phyloP scores from a whole-genome alignment of 2,113 vertebrate genomes.

The Hirundichthys speculiger region DNA sequence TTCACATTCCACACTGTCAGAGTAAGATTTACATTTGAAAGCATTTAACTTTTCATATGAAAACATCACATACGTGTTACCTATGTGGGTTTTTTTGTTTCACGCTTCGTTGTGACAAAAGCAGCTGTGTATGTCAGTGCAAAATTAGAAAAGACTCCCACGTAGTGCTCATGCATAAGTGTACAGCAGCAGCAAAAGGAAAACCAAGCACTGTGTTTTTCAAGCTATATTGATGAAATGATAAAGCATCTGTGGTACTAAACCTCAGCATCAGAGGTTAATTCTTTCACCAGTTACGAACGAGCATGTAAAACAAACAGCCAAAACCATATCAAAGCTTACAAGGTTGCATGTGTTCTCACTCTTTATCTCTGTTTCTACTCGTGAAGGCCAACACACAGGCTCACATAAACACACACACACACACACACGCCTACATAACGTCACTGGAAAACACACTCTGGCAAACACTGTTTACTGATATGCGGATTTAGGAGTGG shows the following conservation, averaged over 20 bases:
- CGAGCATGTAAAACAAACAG: constrained; percentile 8
- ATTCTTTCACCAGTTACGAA: constrained; percentile 3
- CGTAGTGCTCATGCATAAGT: no score
- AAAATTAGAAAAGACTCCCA: no score
- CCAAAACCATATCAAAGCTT: constrained; percentile 7
- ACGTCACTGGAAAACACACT: constrained; percentile 52
- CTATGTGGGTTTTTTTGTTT: no score
- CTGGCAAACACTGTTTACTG: constrained; percentile 67
- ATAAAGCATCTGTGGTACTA: background rate
- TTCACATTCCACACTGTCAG: no score
- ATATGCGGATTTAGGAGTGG: constrained; percentile 66
- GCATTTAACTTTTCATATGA: no score
- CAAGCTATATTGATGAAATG: no score
- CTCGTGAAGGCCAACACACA: constrained; percentile 14
- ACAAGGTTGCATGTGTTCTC: constrained; percentile 16
- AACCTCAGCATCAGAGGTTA: background rate
- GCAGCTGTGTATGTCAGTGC: no score
- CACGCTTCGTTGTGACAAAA: no score
- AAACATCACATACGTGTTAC: no score
- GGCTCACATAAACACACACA: background rate
- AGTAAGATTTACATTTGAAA: no score
- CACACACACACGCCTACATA: constrained; percentile 44
- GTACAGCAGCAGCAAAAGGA: no score
- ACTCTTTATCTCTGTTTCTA: constrained; percentile 26
- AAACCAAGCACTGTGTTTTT: no score